A percentile compares a stretch with the other conserved stretches of the same genome.
Evolutionary conservation across 1,140 invertebrate species (phyloP).

Genomic region (Mizuhopecten yessoensis): DNA sequence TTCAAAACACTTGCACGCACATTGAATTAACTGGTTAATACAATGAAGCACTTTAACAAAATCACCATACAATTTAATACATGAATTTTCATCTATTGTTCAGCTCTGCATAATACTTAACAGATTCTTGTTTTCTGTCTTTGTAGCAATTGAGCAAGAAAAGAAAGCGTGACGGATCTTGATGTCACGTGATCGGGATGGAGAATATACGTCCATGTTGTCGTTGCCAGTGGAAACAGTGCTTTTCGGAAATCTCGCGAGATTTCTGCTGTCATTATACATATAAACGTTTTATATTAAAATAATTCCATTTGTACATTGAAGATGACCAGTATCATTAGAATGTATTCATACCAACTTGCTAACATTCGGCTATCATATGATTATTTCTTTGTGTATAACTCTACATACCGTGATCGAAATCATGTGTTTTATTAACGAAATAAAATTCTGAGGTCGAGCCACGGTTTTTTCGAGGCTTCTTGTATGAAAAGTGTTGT

Average conservation of each 20-base stretch:
- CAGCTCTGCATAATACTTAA: not conserved
- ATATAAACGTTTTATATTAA: conserved; percentile 25
- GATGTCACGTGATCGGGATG: not conserved
- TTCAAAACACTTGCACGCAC: not conserved
- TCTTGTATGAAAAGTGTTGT: conserved; percentile 22
- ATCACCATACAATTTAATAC: too few relatives aligned
- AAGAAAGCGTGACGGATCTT: not conserved
- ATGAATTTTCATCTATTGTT: not conserved
- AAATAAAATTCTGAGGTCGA: conserved; percentile 34
- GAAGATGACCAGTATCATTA: conserved; percentile 24
- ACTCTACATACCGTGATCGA: not conserved
- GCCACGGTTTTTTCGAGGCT: not conserved
- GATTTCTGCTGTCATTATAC: conserved; percentile 34
- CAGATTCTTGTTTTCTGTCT: not conserved
- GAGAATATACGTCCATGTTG: conserved; percentile 27
- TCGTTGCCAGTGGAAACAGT: conserved; percentile 31
- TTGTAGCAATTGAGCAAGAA: not conserved
- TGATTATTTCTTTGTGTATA: conserved; percentile 22
- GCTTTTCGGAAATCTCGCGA: conserved; percentile 31
- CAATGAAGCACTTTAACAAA: not conserved
- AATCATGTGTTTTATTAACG: not conserved
- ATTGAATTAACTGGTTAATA: not conserved
- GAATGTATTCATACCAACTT: conserved; percentile 8
- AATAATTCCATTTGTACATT: conserved; percentile 35
- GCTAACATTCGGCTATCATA: conserved; percentile 8